Evolutionary conservation across 1,140 invertebrate genomes (phyloP).

Genomic region (Drosophila bocki): DNA sequence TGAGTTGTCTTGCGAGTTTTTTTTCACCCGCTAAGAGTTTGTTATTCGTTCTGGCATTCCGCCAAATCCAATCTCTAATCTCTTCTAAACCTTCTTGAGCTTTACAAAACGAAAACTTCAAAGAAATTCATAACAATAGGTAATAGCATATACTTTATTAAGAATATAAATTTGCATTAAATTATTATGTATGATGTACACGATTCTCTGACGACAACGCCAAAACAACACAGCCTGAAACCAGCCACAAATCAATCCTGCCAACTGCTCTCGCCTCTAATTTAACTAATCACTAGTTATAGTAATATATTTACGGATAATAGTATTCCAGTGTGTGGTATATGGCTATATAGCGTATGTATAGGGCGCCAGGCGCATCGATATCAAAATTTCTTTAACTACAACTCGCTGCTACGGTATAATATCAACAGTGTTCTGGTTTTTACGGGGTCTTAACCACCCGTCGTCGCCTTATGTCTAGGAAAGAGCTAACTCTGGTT

Average conservation of each 20-base stretch:
- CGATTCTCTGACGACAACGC: slow-evolving; percentile 71
- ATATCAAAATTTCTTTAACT: slow-evolving; percentile 64
- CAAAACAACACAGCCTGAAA: slow-evolving; percentile 81
- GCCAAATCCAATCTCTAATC: too few relatives aligned
- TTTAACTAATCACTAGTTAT: slow-evolving; percentile 60
- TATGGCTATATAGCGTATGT: slow-evolving; percentile 57
- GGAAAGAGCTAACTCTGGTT: slow-evolving; percentile 24
- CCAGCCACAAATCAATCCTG: slow-evolving; percentile 75
- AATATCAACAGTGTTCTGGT: slow-evolving; percentile 77
- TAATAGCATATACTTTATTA: slow-evolving; percentile 55
- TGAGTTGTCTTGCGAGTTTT: background rate
- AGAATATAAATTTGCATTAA: slow-evolving; percentile 58
- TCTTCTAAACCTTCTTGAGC: too few relatives aligned
- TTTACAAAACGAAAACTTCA: background rate
- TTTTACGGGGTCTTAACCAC: slow-evolving; percentile 7
- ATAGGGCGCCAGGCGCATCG: slow-evolving; percentile 53
- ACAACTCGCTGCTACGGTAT: slow-evolving; percentile 57
- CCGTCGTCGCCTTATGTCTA: slow-evolving; percentile 21
- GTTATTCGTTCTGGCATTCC: background rate
- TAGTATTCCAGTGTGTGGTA: slow-evolving; percentile 34
- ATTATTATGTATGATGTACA: slow-evolving; percentile 62
- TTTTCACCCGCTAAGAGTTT: background rate
- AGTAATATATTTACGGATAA: slow-evolving; percentile 49
- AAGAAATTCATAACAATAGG: slow-evolving; percentile 48
- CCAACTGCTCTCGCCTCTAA: slow-evolving; percentile 70